Evolutionary conservation across 2,113 vertebrate genomes (phyloP).

Genomic region (Triplophysa siluroides): DNA sequence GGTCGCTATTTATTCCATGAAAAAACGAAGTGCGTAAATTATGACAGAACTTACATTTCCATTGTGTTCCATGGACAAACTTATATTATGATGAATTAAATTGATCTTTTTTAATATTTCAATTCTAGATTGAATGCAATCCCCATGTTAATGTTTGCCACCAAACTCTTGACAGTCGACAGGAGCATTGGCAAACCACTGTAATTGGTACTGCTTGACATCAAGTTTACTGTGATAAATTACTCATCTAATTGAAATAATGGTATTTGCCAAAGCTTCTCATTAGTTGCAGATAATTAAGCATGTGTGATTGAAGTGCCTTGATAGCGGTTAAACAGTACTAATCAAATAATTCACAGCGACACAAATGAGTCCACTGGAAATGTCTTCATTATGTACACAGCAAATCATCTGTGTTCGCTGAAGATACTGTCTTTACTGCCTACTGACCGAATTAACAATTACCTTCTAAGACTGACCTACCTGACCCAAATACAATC

Average conservation of each 20-base stretch:
- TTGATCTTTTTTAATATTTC: no score
- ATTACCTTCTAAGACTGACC: no score
- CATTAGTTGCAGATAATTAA: slow-evolving; percentile 61
- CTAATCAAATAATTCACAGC: slow-evolving; percentile 50
- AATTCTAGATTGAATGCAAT: no score
- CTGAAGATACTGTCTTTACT: background rate
- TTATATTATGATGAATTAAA: no score
- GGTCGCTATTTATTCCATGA: no score
- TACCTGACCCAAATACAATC: no score
- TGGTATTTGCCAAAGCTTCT: slow-evolving; percentile 60
- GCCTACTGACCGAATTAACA: no score
- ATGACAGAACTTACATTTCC: no score
- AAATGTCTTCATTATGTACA: slow-evolving; percentile 30
- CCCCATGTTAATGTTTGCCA: background rate
- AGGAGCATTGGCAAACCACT: slow-evolving; percentile 29
- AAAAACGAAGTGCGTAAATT: no score
- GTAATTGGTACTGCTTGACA: slow-evolving; percentile 46
- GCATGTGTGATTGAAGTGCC: slow-evolving; percentile 57
- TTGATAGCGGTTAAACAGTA: slow-evolving; percentile 46
- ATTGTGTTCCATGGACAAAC: no score
- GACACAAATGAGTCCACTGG: slow-evolving; percentile 32
- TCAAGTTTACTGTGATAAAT: slow-evolving; percentile 58
- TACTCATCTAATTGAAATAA: slow-evolving; percentile 61
- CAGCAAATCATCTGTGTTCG: slow-evolving; percentile 9
- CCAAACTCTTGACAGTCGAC: slow-evolving; percentile 38